Conservation (phyloP, 2,797 vertebrate species). For the Simalia tracyae region DNA sequence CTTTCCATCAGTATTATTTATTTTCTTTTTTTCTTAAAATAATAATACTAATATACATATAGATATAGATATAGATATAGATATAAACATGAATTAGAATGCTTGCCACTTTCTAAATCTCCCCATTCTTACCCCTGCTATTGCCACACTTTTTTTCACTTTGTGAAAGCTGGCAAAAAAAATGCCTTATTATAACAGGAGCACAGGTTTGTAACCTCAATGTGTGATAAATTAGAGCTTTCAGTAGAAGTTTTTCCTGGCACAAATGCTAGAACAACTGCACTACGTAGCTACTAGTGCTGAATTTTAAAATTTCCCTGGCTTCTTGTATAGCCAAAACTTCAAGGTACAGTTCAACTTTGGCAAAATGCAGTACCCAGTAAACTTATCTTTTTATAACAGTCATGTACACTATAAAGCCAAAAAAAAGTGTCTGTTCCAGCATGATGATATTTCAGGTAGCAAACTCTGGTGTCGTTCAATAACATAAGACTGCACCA, state of each 20-base stretch:
- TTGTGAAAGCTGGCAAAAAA: slow-evolving; percentile 43
- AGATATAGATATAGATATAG: too few species aligned
- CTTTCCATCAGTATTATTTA: not conserved
- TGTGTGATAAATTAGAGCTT: slow-evolving; percentile 72
- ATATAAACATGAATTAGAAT: not conserved
- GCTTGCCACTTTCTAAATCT: slow-evolving; percentile 46
- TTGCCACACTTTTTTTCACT: slow-evolving; percentile 1
- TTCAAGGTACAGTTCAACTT: slow-evolving; percentile 57
- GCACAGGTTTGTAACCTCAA: slow-evolving; percentile 64
- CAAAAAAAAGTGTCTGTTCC: slow-evolving; percentile 25
- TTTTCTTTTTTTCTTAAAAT: not conserved
- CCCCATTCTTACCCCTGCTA: slow-evolving; percentile 37
- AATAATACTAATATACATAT: too few species aligned
- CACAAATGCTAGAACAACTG: slow-evolving; percentile 67
- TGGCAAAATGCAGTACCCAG: slow-evolving; percentile 46
- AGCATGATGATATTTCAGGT: slow-evolving; percentile 11
- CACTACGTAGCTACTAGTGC: slow-evolving; percentile 68
- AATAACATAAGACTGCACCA: not conserved
- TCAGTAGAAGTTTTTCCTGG: slow-evolving; percentile 76
- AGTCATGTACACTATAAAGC: slow-evolving; percentile 44
- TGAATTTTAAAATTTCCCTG: slow-evolving; percentile 74
- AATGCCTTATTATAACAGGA: slow-evolving; percentile 51
- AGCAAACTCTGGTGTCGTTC: slow-evolving; percentile 10
- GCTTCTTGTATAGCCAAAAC: slow-evolving; percentile 54
- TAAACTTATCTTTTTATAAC: slow-evolving; percentile 62